Evolutionary conservation across 2,888 invertebrate genomes (phyloP).

Genomic region (Ephialtes manifestator): DNA sequence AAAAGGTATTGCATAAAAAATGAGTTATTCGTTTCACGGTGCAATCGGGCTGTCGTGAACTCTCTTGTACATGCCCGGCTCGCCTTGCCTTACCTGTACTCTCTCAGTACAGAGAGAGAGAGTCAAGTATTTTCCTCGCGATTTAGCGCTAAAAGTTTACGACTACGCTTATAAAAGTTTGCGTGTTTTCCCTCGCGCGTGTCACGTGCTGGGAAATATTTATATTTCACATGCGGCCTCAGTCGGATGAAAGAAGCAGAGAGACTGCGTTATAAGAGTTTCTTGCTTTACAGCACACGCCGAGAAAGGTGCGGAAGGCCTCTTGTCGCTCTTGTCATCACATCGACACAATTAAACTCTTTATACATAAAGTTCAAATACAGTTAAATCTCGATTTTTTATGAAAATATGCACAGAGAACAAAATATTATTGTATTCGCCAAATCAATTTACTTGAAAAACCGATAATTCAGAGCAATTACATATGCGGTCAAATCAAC

Average conservation of each 20-base stretch:
- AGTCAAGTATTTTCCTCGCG: constrained; percentile 55
- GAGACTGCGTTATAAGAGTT: background rate
- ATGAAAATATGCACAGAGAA: background rate
- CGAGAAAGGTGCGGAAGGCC: background rate
- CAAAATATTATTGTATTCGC: background rate
- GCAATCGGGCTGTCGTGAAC: constrained; percentile 51
- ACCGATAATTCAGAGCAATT: background rate
- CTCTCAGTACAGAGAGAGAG: background rate
- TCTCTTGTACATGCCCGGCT: background rate
- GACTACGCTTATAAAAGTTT: constrained; percentile 65
- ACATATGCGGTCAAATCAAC: too few species aligned
- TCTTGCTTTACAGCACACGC: background rate
- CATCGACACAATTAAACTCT: background rate
- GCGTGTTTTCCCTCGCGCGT: constrained; percentile 62
- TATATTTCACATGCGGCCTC: constrained; percentile 60
- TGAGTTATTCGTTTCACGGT: constrained; percentile 56
- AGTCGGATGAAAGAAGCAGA: background rate
- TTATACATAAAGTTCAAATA: too few species aligned
- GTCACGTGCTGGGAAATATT: constrained; percentile 62
- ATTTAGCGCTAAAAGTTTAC: constrained; percentile 59
- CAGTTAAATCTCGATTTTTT: background rate
- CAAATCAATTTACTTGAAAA: background rate
- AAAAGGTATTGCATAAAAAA: constrained; percentile 68
- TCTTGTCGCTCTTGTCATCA: background rate
- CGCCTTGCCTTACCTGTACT: background rate